Percentiles rank a stretch among this genome's conserved stretches.
Evolutionary conservation across 2,797 vertebrate species (phyloP).

Genomic region (Clarias pachynema): DNA sequence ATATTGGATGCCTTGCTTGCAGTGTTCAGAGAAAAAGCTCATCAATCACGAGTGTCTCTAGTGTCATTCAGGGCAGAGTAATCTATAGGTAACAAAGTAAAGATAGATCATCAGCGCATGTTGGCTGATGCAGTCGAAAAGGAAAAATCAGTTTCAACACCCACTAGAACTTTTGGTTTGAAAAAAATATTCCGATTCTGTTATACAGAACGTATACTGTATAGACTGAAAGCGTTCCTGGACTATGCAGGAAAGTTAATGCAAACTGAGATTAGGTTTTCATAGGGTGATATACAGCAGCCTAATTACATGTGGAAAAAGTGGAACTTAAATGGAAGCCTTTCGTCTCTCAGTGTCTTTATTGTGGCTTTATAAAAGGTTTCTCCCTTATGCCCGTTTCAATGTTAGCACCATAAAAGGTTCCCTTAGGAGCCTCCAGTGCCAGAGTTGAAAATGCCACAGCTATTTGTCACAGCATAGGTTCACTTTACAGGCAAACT

Average conservation of each 20-base stretch:
- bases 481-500: constrained; percentile 64
- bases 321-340: constrained; percentile 49
- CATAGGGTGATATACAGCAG: background rate
- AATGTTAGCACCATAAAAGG: constrained; percentile 68
- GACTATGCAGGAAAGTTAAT: background rate
- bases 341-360: constrained; percentile 48
- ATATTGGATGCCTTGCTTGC: constrained; percentile 31
- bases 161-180: background rate
- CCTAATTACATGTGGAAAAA: constrained; percentile 41
- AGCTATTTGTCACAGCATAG: constrained; percentile 75
- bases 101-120: constrained; percentile 32
- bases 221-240: background rate
- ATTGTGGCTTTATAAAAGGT: constrained; percentile 70
- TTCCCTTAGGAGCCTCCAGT: constrained; percentile 65
- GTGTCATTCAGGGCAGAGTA: constrained; percentile 2
- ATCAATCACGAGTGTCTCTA: constrained; percentile 36
- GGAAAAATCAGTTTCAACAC: background rate
- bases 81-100: constrained; percentile 22
- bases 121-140: constrained; percentile 17
- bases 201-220: background rate
- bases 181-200: constrained; percentile 23
- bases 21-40: constrained; percentile 1
- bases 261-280: constrained; percentile 18
- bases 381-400: constrained; percentile 68
- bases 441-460: constrained; percentile 74